phyloP scores from a whole-genome alignment of 2,113 vertebrate species.

The Ctenomys sociabilis region DNA sequence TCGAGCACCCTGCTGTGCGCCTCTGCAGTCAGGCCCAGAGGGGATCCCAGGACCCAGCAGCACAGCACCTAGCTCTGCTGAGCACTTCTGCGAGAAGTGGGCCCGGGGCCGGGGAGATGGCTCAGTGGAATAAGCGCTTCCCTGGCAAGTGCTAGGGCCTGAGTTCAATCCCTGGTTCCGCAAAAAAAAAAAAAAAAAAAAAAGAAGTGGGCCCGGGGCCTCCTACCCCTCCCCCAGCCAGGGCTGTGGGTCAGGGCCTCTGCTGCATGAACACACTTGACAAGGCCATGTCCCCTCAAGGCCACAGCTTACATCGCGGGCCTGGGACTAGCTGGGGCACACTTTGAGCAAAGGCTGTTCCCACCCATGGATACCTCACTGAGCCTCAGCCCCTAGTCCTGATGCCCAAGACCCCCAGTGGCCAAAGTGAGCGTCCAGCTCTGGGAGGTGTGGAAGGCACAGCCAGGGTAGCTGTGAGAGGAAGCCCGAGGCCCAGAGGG shows the following conservation, averaged over 20 bases:
- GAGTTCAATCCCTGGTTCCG: too few relatives aligned
- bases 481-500: background rate
- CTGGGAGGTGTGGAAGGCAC: background rate
- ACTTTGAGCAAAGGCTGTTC: background rate
- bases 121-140: too few relatives aligned
- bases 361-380: background rate
- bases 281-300: background rate
- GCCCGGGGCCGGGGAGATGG: too few relatives aligned
- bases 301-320: background rate
- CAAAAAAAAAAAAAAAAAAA: too few relatives aligned
- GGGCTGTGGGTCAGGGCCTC: background rate
- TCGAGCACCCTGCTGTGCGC: background rate
- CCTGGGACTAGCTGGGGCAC: background rate
- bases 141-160: too few relatives aligned
- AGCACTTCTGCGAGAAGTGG: background rate
- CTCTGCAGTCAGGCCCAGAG: background rate
- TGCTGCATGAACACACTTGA: background rate
- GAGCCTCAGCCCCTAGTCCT: background rate
- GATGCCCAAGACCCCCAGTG: background rate
- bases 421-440: background rate
- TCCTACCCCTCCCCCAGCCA: background rate
- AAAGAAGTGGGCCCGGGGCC: background rate
- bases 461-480: background rate
- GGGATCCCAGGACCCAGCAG: background rate
- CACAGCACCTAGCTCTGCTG: too few relatives aligned